phyloP scores from a whole-genome alignment of 1,140 invertebrate species.

The Lucilia cuprina region DNA sequence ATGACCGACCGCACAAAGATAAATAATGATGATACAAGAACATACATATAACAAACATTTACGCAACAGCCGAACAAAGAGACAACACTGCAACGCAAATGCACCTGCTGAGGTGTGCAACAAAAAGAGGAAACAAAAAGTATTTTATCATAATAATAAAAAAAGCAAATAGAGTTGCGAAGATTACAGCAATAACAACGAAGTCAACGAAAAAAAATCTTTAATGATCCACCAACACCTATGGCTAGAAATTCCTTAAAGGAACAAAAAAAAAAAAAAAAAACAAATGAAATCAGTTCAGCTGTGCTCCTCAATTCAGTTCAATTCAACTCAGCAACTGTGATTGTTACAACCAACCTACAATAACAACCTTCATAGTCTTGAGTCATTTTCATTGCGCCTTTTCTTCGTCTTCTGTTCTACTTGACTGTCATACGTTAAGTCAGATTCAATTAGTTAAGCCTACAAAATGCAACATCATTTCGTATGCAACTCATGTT shows the following conservation, averaged over 20 bases:
- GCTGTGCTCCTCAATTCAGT: neutral
- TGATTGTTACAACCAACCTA: neutral
- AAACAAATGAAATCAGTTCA: neutral
- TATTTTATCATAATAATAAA: neutral
- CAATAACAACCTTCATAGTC: neutral
- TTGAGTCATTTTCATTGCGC: neutral
- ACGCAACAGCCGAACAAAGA: neutral
- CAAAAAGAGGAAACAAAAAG: neutral
- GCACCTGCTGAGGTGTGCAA: constrained; percentile 17
- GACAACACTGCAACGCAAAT: neutral
- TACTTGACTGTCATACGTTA: constrained; percentile 21
- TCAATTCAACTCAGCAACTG: neutral
- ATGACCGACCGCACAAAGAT: constrained; percentile 34
- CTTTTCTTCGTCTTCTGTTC: neutral
- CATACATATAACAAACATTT: neutral
- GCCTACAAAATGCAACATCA: constrained; percentile 31
- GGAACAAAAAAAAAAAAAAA: neutral
- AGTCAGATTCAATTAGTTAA: constrained; percentile 35
- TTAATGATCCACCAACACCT: constrained; percentile 14
- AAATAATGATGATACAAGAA: constrained; percentile 26
- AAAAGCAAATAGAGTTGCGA: neutral
- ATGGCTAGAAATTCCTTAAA: constrained; percentile 14
- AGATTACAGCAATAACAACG: neutral
- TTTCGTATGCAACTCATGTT: constrained; percentile 35
- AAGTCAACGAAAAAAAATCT: neutral